These are phyloP conservation scores for Mnemiopsis leidyi DNA, from an alignment of 37 sponge, comb jelly and placozoan genomes.

Conservation along the genomic window DNA sequence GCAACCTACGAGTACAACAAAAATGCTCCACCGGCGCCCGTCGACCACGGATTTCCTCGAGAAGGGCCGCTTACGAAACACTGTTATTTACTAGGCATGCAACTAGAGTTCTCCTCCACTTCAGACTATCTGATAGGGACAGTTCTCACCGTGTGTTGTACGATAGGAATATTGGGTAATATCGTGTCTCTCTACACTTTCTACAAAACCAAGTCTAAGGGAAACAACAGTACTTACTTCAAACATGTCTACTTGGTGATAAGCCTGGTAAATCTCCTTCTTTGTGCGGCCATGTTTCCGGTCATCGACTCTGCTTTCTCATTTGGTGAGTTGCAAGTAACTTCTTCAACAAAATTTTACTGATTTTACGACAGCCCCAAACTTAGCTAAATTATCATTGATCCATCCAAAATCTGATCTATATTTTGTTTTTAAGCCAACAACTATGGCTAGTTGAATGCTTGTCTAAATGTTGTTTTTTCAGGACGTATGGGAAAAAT, in stretches of 20 bases:
- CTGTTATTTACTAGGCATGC: too few species aligned
- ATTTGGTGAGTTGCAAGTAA: background rate
- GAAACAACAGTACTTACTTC: background rate
- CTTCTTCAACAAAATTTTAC: too few species aligned
- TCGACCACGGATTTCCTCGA: too few species aligned
- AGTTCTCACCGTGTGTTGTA: background rate
- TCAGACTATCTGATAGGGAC: background rate
- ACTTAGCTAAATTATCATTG: too few species aligned
- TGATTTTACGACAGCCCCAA: too few species aligned
- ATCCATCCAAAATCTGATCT: too few species aligned
- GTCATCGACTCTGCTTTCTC: constrained; percentile 11
- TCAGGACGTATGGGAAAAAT: background rate
- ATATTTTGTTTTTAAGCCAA: too few species aligned
- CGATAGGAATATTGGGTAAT: background rate
- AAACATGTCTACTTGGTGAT: background rate
- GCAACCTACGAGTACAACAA: too few species aligned
- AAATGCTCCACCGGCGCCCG: too few species aligned
- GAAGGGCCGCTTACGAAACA: too few species aligned
- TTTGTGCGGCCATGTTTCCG: background rate
- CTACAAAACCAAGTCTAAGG: background rate
- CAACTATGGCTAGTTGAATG: too few species aligned
- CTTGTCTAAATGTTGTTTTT: too few species aligned
- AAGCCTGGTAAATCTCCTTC: background rate
- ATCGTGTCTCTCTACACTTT: background rate
- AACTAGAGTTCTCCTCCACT: background rate